phyloP scores from a whole-genome alignment of 2,113 vertebrate genomes.

The Meles meles region DNA sequence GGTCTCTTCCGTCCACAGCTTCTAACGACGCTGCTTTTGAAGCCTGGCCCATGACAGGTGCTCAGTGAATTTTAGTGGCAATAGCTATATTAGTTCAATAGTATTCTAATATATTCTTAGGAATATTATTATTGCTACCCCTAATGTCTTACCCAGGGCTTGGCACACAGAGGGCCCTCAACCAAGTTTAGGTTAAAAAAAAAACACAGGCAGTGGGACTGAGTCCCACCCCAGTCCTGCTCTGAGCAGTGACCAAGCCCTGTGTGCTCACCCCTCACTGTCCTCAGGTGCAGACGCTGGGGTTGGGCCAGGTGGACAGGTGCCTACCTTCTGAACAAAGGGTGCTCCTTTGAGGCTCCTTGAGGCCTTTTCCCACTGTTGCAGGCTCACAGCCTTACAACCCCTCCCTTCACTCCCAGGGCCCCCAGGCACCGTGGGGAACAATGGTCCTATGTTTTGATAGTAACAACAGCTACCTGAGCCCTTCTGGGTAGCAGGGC shows the following conservation, averaged over 20 bases:
- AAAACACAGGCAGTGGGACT: neutral
- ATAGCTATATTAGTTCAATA: neutral
- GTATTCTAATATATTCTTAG: neutral
- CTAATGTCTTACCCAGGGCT: neutral
- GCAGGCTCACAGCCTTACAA: neutral
- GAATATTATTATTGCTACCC: neutral
- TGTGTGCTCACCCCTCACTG: accelerated
- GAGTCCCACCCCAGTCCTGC: neutral
- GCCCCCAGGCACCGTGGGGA: neutral
- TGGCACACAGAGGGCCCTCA: neutral
- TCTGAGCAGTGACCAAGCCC: neutral
- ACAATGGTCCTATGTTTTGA: no score
- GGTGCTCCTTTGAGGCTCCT: no score
- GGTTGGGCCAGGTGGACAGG: neutral
- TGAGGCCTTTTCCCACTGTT: neutral
- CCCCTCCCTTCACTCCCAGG: accelerated
- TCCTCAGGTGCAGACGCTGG: neutral
- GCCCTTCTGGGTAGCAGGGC: neutral
- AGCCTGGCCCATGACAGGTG: neutral
- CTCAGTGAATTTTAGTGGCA: neutral
- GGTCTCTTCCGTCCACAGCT: neutral
- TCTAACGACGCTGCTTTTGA: neutral
- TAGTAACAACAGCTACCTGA: neutral
- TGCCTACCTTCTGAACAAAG: neutral
- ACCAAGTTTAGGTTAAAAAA: neutral